phyloP scores from a whole-genome alignment of 2,113 vertebrate species.

The Melierax canorus region DNA sequence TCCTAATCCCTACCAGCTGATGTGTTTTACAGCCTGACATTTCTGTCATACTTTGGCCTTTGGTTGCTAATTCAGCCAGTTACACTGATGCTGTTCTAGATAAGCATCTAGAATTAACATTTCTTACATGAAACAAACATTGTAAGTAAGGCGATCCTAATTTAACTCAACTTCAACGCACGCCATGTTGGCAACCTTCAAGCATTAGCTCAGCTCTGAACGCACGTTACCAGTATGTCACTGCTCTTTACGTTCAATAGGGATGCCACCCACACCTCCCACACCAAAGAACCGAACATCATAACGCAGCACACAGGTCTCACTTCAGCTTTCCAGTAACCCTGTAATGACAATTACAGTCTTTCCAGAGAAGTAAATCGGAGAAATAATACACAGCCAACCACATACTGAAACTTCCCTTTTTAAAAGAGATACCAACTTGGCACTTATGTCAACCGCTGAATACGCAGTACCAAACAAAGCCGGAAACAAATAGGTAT shows the following conservation, averaged over 20 bases:
- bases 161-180: background rate
- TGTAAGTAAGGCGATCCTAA: background rate
- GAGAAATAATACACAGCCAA: background rate
- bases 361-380: background rate
- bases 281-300: background rate
- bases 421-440: background rate
- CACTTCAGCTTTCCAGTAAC: background rate
- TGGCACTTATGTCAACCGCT: rapidly evolving
- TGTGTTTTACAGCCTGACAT: background rate
- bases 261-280: background rate
- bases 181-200: rapidly evolving
- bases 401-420: background rate
- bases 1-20: background rate
- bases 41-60: background rate
- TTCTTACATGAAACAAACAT: background rate
- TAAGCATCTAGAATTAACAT: background rate
- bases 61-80: background rate
- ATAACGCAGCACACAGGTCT: background rate
- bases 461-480: background rate
- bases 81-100: background rate
- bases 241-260: background rate
- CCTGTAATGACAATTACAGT: background rate
- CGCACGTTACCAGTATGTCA: rapidly evolving
- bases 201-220: background rate
- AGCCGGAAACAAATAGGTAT: background rate